Percentiles rank a stretch among this genome's conserved stretches.
Conservation (phyloP, 2,113 vertebrate genomes). For the Elanoides forficatus region DNA sequence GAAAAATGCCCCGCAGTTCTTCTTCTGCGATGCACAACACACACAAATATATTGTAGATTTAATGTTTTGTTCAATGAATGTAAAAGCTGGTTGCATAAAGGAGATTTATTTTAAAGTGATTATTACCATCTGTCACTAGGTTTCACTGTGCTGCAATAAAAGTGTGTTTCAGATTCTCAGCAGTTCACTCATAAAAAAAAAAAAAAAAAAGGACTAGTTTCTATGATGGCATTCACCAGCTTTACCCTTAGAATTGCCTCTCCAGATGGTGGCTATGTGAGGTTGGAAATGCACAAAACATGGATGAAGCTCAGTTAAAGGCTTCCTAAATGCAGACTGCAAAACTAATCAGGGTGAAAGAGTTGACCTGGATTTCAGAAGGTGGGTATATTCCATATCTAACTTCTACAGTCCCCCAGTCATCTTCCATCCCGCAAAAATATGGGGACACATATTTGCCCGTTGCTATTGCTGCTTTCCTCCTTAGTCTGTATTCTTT, state of each 20-base stretch:
- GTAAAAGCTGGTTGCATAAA: constrained; percentile 48
- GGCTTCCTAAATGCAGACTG: not conserved
- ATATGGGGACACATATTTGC: rapidly evolving
- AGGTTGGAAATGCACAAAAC: not conserved
- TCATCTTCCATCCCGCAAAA: not conserved
- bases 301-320: not conserved
- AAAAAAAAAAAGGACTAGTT: not conserved
- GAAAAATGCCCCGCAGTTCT: not conserved
- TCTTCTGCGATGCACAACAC: not conserved
- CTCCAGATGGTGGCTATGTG: not conserved
- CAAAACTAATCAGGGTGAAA: not conserved
- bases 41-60: not conserved
- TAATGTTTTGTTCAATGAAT: constrained; percentile 38
- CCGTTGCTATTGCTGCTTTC: not conserved
- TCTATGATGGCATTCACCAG: not conserved
- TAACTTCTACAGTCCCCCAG: not conserved
- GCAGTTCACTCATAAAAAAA: not conserved
- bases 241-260: not conserved
- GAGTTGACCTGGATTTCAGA: not conserved
- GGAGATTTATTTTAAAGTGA: constrained; percentile 41
- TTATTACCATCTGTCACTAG: constrained; percentile 60
- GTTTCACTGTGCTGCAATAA: constrained; percentile 44
- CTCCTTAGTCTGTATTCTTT: not conserved
- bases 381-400: not conserved
- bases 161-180: constrained; percentile 36